Evolutionary conservation across 2,888 invertebrate species (phyloP).

Genomic region (Diachrysia chrysitis): DNA sequence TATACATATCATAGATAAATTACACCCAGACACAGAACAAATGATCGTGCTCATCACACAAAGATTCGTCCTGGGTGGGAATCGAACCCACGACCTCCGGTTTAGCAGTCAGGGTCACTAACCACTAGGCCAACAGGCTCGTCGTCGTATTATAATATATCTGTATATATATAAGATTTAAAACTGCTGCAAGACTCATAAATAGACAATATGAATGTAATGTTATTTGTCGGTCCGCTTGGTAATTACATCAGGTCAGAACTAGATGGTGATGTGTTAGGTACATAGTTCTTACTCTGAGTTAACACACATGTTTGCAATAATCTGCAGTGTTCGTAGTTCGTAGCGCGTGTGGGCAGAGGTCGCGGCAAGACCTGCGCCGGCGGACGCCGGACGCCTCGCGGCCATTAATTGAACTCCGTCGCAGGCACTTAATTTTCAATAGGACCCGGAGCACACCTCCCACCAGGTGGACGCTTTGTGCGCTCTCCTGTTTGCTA

Average conservation of each 20-base stretch:
- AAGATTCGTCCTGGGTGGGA: no score
- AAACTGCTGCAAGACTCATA: no score
- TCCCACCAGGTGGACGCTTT: conserved; percentile 84
- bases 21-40: no score
- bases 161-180: no score
- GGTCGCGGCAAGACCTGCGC: conserved; percentile 59
- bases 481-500: conserved; percentile 85
- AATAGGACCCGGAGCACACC: conserved; percentile 70
- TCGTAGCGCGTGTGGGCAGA: conserved; percentile 45
- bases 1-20: no score
- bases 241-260: background rate
- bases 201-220: background rate
- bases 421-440: conserved; percentile 82
- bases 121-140: no score
- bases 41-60: no score
- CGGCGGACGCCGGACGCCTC: conserved; percentile 67
- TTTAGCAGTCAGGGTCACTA: no score
- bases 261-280: background rate
- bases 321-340: conserved; percentile 27
- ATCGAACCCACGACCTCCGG: no score
- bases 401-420: conserved; percentile 79
- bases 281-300: background rate
- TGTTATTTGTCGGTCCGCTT: background rate
- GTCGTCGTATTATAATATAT: no score
- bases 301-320: conserved; percentile 37